phyloP scores from a whole-genome alignment of 2,797 vertebrate genomes.

The Falco biarmicus region DNA sequence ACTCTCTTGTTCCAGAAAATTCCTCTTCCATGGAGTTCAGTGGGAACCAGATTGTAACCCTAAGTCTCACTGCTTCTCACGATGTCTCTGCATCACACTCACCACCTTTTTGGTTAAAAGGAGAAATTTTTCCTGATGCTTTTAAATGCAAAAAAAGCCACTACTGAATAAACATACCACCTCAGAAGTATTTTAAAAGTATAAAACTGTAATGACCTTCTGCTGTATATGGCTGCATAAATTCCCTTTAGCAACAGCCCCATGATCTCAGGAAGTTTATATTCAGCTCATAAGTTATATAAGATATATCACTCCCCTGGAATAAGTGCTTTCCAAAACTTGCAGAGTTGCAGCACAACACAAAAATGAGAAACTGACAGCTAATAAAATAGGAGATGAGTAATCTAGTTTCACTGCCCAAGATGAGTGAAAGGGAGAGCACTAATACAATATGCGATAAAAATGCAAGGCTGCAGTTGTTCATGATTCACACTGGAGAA shows the following conservation, averaged over 20 bases:
- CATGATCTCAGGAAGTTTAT: neutral
- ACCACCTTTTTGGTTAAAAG: neutral
- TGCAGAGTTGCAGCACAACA: neutral
- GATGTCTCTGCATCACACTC: neutral
- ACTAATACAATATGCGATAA: neutral
- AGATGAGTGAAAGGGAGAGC: constrained; percentile 19
- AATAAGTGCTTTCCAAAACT: constrained; percentile 20
- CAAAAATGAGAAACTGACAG: constrained; percentile 10
- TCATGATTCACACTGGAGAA: neutral
- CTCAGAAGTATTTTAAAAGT: neutral
- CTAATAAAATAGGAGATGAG: constrained; percentile 48
- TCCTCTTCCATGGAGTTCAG: neutral
- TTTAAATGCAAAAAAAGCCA: neutral
- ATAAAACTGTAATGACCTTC: neutral
- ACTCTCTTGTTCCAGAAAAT: neutral
- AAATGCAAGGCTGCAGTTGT: neutral
- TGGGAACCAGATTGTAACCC: neutral
- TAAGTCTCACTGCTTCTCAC: neutral
- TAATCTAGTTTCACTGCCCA: constrained; percentile 37
- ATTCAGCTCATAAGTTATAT: neutral
- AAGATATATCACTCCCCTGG: neutral
- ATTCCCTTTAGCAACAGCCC: neutral
- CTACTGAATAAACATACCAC: neutral
- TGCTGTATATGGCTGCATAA: neutral
- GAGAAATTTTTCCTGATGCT: neutral